Evolutionary conservation across 2,797 vertebrate species (phyloP).

Genomic region (Botia almorhae): DNA sequence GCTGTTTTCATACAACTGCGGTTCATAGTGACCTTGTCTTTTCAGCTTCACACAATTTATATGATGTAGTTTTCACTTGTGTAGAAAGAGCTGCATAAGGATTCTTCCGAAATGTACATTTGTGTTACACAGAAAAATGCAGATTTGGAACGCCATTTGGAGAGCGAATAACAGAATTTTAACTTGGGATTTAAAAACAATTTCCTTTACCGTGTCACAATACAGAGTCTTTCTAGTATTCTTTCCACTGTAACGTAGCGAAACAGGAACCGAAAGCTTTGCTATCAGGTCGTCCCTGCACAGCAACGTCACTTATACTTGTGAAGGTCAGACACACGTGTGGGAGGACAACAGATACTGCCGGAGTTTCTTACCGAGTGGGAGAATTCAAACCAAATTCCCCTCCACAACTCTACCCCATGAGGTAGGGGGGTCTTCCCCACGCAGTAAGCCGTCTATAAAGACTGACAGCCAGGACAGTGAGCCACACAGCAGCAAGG

Average conservation of each 20-base stretch:
- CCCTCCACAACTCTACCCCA: not conserved
- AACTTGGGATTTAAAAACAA: not conserved
- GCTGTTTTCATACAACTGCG: too few species aligned
- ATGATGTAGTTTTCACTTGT: not conserved
- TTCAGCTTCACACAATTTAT: not conserved
- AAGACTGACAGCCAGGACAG: not conserved
- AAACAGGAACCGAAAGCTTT: conserved; percentile 25
- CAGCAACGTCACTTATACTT: not conserved
- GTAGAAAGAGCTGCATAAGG: too few species aligned
- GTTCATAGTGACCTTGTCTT: too few species aligned
- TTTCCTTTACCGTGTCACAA: not conserved
- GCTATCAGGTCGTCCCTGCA: not conserved
- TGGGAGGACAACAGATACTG: not conserved
- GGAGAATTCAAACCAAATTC: not conserved
- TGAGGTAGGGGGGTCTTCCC: conserved; percentile 35
- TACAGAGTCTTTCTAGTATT: not conserved
- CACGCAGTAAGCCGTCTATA: not conserved
- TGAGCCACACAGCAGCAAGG: conserved; percentile 8
- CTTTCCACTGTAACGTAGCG: not conserved
- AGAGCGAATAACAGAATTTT: not conserved
- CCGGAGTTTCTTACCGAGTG: conserved; percentile 17
- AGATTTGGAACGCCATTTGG: not conserved
- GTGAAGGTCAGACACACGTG: not conserved
- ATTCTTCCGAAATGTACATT: too few species aligned
- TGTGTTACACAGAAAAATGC: not conserved